Percentiles rank a stretch among this genome's conserved stretches.
phyloP scores from a whole-genome alignment of 2,888 invertebrate genomes.

The Polyploca ridens region DNA sequence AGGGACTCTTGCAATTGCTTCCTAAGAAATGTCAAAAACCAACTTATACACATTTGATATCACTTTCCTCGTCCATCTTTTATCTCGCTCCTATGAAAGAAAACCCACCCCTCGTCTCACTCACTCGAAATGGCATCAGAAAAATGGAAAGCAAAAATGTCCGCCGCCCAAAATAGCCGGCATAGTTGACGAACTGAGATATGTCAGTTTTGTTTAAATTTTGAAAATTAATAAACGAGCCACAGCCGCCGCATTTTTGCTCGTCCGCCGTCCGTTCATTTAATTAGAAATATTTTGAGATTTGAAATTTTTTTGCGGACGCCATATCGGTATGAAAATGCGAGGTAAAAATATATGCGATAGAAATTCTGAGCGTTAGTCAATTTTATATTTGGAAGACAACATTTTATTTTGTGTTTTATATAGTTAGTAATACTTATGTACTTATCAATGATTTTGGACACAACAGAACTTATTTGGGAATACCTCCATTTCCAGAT shows the following conservation, averaged over 20 bases:
- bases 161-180: slow-evolving; percentile 64
- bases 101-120: slow-evolving; percentile 28
- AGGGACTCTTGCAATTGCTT: background rate
- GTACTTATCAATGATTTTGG: background rate
- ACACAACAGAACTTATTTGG: too few relatives aligned
- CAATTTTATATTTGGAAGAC: background rate
- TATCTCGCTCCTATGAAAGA: slow-evolving; percentile 34
- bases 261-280: slow-evolving; percentile 47
- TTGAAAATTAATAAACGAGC: slow-evolving; percentile 78
- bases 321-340: slow-evolving; percentile 28
- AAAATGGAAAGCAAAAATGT: slow-evolving; percentile 62
- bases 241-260: slow-evolving; percentile 60
- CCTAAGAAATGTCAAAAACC: slow-evolving; percentile 16
- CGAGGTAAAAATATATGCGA: slow-evolving; percentile 32
- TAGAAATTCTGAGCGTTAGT: background rate
- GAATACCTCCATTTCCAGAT: too few relatives aligned
- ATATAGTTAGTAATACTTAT: background rate
- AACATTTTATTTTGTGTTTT: background rate
- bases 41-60: slow-evolving; percentile 17
- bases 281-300: slow-evolving; percentile 81
- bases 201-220: slow-evolving; percentile 81
- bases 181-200: slow-evolving; percentile 77
- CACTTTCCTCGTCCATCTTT: slow-evolving; percentile 23
- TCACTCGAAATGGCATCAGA: slow-evolving; percentile 46
- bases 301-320: slow-evolving; percentile 58